Evolutionary conservation across 2,888 invertebrate species (phyloP).

Genomic region (Octonoba sinensis): DNA sequence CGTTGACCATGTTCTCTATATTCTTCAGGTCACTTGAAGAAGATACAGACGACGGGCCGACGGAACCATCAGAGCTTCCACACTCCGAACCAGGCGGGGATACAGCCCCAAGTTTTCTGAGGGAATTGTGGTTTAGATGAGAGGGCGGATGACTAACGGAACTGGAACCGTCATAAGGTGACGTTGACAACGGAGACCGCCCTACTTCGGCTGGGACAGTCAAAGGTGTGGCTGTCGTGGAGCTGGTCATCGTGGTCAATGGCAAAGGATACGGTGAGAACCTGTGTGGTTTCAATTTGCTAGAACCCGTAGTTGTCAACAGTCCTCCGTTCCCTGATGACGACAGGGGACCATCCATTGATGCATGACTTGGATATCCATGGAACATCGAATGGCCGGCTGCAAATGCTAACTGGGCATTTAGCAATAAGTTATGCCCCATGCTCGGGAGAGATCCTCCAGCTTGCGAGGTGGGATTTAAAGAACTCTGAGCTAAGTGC

Average conservation of each 20-base stretch:
- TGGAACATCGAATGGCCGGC: conserved; percentile 88
- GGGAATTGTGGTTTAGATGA: conserved; percentile 38
- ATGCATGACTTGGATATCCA: conserved; percentile 73
- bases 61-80: conserved; percentile 62
- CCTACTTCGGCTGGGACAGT: conserved; percentile 47
- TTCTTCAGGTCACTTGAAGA: conserved; percentile 65
- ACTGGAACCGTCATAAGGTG: conserved; percentile 35
- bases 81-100: conserved; percentile 61
- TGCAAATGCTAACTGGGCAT: conserved; percentile 88
- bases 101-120: conserved; percentile 41
- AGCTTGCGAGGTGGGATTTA: conserved; percentile 64
- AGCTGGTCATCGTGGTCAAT: conserved; percentile 67
- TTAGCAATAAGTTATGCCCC: conserved; percentile 87
- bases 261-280: conserved; percentile 89
- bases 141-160: conserved; percentile 17
- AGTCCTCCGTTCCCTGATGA: conserved; percentile 7
- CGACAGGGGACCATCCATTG: conserved; percentile 5
- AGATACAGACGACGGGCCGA: conserved; percentile 54
- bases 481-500: conserved; percentile 52
- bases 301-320: conserved; percentile 70
- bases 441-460: conserved; percentile 68
- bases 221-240: conserved; percentile 39
- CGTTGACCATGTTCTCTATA: conserved; percentile 67
- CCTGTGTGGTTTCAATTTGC: conserved; percentile 77
- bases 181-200: conserved; percentile 41